phyloP scores from a whole-genome alignment of 2,888 invertebrate species.

The Hermaeophaga mercurialis region DNA sequence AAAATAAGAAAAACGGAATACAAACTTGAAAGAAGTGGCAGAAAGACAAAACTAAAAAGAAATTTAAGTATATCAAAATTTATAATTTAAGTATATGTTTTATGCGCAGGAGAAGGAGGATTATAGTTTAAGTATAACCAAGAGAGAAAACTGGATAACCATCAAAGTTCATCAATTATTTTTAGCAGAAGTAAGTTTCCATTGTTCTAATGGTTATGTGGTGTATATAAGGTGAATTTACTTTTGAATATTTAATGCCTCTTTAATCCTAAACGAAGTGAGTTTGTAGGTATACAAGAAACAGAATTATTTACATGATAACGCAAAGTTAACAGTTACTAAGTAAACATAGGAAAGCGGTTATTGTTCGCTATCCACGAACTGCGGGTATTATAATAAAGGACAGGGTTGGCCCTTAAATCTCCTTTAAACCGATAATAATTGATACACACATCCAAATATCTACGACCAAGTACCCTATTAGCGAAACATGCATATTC shows the following conservation, averaged over 20 bases:
- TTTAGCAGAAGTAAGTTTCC: conserved; percentile 5
- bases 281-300: conserved; percentile 32
- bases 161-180: conserved; percentile 14
- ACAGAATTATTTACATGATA: conserved; percentile 36
- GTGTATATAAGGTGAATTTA: conserved; percentile 31
- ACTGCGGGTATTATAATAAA: conserved; percentile 48
- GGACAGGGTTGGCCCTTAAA: conserved; percentile 25
- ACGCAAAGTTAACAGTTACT: conserved; percentile 45
- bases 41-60: too few species aligned
- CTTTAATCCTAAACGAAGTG: conserved; percentile 32
- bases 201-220: conserved; percentile 14
- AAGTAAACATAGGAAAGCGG: conserved; percentile 45
- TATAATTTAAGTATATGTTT: too few species aligned
- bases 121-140: too few species aligned
- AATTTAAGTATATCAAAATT: too few species aligned
- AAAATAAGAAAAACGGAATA: too few species aligned
- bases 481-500: too few species aligned
- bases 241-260: conserved; percentile 33
- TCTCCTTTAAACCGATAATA: too few species aligned
- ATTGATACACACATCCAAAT: too few species aligned
- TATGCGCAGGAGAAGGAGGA: too few species aligned
- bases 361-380: conserved; percentile 45
- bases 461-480: too few species aligned
- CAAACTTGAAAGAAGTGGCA: too few species aligned
- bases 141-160: too few species aligned